These are phyloP conservation scores for Pseudachorutes palmiensis DNA, from an alignment of 1,140 invertebrate species.

Conservation along the genomic window DNA sequence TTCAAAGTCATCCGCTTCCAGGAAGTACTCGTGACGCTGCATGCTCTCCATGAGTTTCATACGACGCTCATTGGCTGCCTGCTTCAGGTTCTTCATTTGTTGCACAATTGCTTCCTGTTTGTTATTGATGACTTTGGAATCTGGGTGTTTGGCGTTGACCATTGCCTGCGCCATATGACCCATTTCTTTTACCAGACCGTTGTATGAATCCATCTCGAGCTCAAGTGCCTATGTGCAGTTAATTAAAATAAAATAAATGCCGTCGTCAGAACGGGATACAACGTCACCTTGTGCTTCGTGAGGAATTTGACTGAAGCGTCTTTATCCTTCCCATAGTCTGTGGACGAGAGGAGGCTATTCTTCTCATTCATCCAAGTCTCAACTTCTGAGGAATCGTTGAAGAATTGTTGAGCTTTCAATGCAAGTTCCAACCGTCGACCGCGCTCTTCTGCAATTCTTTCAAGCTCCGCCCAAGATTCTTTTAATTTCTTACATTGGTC, in stretches of 20 bases:
- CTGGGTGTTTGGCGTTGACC: conserved; percentile 63
- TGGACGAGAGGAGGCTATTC: conserved; percentile 66
- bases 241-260: neutral
- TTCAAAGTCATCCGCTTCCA: conserved; percentile 69
- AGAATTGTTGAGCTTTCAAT: conserved; percentile 78
- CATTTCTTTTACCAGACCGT: conserved; percentile 85
- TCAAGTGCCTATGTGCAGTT: conserved; percentile 60
- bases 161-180: conserved; percentile 72
- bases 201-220: conserved; percentile 86
- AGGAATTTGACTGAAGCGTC: conserved; percentile 81
- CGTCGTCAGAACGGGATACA: conserved; percentile 34
- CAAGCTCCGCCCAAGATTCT: conserved; percentile 60
- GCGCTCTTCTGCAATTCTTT: conserved; percentile 59
- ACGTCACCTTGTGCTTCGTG: conserved; percentile 80
- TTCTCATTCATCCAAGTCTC: conserved; percentile 88
- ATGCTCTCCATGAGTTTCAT: conserved; percentile 82
- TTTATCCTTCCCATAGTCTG: conserved; percentile 77
- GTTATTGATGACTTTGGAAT: conserved; percentile 66
- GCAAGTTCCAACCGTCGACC: conserved; percentile 72
- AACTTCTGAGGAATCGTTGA: conserved; percentile 79
- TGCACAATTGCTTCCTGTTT: conserved; percentile 68
- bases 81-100: conserved; percentile 70
- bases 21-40: conserved; percentile 83
- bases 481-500: conserved; percentile 57
- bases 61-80: conserved; percentile 67